phyloP scores from a whole-genome alignment of 2,113 vertebrate species.

The Stomatorhinus ivindoensis region DNA sequence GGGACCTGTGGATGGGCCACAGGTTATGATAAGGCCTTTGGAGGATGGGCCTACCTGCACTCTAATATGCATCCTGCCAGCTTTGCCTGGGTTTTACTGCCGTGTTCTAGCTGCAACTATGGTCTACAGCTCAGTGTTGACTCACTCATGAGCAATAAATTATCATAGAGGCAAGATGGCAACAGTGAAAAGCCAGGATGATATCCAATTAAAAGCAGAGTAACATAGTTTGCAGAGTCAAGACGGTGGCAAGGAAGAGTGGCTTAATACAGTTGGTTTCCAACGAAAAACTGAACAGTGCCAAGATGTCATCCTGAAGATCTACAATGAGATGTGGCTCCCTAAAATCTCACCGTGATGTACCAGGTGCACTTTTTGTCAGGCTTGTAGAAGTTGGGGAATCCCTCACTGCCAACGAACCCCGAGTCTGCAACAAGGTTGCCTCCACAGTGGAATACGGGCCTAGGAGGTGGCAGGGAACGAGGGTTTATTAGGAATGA shows the following conservation, averaged over 20 bases:
- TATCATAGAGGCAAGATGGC: not conserved
- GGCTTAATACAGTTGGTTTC: not conserved
- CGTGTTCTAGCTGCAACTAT: not conserved
- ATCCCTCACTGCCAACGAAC: slow-evolving; percentile 77
- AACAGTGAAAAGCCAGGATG: not conserved
- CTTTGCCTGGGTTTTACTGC: not conserved
- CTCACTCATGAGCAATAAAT: not conserved
- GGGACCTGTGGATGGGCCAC: slow-evolving; percentile 62
- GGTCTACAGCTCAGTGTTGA: not conserved
- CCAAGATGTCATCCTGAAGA: not conserved
- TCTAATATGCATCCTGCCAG: not conserved
- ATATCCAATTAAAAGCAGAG: too few species aligned
- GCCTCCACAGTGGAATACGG: slow-evolving; percentile 76
- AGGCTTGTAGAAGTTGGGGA: slow-evolving; percentile 73
- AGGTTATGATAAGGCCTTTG: not conserved
- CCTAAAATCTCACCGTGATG: slow-evolving; percentile 68
- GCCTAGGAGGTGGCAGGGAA: slow-evolving; percentile 48
- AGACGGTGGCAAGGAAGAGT: not conserved
- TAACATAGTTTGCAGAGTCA: not conserved
- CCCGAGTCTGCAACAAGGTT: slow-evolving; percentile 68
- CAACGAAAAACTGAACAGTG: not conserved
- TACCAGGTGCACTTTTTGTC: slow-evolving; percentile 77
- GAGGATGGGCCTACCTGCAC: not conserved
- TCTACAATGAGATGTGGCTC: not conserved
- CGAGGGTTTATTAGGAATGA: not conserved